phyloP scores from a whole-genome alignment of 2,888 invertebrate species.

The Zaprionus obscuricornis region DNA sequence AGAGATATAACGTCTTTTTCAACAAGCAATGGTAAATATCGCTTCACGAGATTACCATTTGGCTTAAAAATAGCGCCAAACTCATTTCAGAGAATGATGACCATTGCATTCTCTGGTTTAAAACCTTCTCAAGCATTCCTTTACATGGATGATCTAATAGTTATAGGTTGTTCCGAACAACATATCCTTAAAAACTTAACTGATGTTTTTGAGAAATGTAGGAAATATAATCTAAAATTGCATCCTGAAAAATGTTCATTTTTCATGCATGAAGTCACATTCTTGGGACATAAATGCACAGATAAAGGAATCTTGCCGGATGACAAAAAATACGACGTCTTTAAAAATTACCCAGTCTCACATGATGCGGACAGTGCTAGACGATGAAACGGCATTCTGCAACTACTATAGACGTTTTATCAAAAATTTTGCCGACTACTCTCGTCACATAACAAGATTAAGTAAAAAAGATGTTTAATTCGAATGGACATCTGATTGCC shows the following conservation, averaged over 20 bases:
- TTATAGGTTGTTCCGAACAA: slow-evolving; percentile 1
- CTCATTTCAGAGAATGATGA: background rate
- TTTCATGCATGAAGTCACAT: slow-evolving; percentile 3
- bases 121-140: slow-evolving; percentile 5
- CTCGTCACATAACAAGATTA: background rate
- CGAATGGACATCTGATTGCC: slow-evolving; percentile 1
- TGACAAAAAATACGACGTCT: background rate
- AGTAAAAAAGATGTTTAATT: background rate
- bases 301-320: background rate
- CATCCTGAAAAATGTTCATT: background rate
- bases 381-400: too few species aligned
- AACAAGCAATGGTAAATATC: background rate
- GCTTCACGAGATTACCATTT: background rate
- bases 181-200: slow-evolving; percentile 6
- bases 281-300: slow-evolving; percentile 3
- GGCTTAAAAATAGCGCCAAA: background rate
- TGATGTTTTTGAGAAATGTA: slow-evolving; percentile 5
- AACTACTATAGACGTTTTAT: too few species aligned
- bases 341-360: too few species aligned
- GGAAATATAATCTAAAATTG: background rate
- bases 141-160: slow-evolving; percentile 7
- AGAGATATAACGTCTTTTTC: background rate
- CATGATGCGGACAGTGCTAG: too few species aligned
- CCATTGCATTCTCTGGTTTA: slow-evolving; percentile 2
- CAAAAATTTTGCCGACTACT: background rate